Base-by-base conservation (phyloP, 2,113 vertebrate species). In the Carassius gibelio region DNA sequence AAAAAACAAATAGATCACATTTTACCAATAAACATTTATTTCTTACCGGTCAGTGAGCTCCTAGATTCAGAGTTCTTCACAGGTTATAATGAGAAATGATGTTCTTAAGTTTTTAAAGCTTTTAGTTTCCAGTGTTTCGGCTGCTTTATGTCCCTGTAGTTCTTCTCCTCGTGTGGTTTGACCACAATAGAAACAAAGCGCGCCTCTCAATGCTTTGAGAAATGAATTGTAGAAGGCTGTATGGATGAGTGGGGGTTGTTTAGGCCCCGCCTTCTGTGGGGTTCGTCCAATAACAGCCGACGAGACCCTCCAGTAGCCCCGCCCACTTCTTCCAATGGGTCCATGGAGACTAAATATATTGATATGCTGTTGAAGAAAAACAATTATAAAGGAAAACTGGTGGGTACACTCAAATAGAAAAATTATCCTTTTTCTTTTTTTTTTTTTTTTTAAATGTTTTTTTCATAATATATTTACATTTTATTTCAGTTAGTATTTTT, bases 231-330 rank as follows among this genome's bases (percentile, higher is more conserved):
- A 87, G 90, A 89, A 88, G 8, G 50, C 61, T 81, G 68, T n/a
- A 48, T 26, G 84, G 61, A 61, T 86, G 23, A 26, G 84, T 93
- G 92, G 94, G 93, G 91, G 93, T 93, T 89, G 91, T 77, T 8
- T 77, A 85, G 23, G 91, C 75, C 88, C 91, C 94, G 92, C 93
- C 94, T 23, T 34, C 10, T 23, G 3, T 2, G 19, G 6, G 19
- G 17, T 9, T 30, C 48, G 26, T 36, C 80, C 64, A 69, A 69
- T 82, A 17, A 5, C 45, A 36, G 48, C n/a, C 26, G 26, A 23
- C 2, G 2, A 68, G 23, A 26, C 45, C 26, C 26, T 8, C 2
- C n/a, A 15, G 3, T 68, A 8, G 23, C 26, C 23, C 17, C 80
- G 5, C 80, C 64, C 48, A 45, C 17, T 55, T 13, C 6, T 19